phyloP scores from a whole-genome alignment of 2,888 invertebrate species.

The Acanthoscelides obtectus region DNA sequence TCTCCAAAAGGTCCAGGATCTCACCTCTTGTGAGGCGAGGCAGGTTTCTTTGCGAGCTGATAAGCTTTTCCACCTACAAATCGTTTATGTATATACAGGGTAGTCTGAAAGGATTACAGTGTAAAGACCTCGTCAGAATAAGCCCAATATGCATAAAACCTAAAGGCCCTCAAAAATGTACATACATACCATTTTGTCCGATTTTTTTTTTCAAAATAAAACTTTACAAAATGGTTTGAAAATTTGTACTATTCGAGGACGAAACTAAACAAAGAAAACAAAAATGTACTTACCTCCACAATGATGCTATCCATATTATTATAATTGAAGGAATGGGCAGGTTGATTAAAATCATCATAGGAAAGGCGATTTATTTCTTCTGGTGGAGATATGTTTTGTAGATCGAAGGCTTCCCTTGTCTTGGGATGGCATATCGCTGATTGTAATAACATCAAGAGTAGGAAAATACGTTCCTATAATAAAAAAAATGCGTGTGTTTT shows the following conservation, averaged over 20 bases:
- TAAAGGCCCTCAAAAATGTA: too few relatives aligned
- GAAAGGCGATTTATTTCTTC: not conserved
- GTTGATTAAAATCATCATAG: not conserved
- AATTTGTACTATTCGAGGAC: too few relatives aligned
- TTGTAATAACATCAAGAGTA: not conserved
- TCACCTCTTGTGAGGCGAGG: conserved; percentile 62
- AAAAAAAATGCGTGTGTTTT: not conserved
- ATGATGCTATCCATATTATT: not conserved
- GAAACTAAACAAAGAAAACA: too few relatives aligned
- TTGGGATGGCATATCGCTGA: not conserved
- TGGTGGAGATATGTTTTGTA: not conserved
- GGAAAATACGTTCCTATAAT: not conserved
- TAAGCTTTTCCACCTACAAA: conserved; percentile 60
- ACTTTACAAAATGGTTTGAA: too few relatives aligned
- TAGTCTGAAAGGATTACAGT: too few relatives aligned
- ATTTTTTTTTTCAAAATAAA: too few relatives aligned
- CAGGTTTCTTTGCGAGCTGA: conserved; percentile 57
- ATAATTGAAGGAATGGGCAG: not conserved
- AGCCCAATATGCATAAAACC: too few relatives aligned
- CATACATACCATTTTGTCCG: too few relatives aligned
- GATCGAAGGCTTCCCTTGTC: not conserved
- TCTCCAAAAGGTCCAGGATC: conserved; percentile 62
- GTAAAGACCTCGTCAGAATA: too few relatives aligned
- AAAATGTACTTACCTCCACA: not conserved
- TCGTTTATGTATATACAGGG: too few relatives aligned